Base-by-base conservation (phyloP, 2,888 invertebrate species). In the Cryptus viduatorius region DNA sequence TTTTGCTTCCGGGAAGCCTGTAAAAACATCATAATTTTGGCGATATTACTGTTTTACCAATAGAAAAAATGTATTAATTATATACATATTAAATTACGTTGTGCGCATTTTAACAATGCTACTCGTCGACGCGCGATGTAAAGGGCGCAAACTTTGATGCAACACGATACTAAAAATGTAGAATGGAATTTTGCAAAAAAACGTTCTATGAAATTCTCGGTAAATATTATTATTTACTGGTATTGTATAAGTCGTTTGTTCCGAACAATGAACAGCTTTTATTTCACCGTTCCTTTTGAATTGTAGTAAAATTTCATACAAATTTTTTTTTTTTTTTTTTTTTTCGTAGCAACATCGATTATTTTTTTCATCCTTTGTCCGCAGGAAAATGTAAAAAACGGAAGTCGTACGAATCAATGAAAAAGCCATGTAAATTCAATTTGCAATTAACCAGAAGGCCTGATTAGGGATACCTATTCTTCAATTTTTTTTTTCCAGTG, bases 401-500 rank as follows among this genome's bases (percentile, higher is more conserved):
- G 10, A 24, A 24, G 24, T 10, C 19, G 19, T 50, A 7, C 31
- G 53, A 24, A 7, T 19, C 42, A 53, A 42, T 8, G 37, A 42
- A 71, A 71, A 56, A 24, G 56, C 61, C 56, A 48, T 56, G 78
- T 79, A 82, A 79, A 87, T 87, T 73, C 78, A 76, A 82, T 67
- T 87, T 86, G 82, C 87, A 87, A 87, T 87, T 86, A 87, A 80
- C 84, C 67, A 29, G 56, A 86, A 84, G 87, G 84, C 78, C 84
- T 87, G 84, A 87, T 87, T 87, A 87, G 84, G 50, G 24, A 8
- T 75, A 59, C 76, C 37, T 0, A 37, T 37, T 8, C 0, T 4
- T 56, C 4, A 3, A 84, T 82, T 79, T 59, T 68, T 86, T 73
- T 65, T 64, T 61, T 79, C 68, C 19, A 14, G 77, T 80, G 79